Conservation (phyloP, 1,140 invertebrate species). For the Aphaenogaster ashmeadi region DNA sequence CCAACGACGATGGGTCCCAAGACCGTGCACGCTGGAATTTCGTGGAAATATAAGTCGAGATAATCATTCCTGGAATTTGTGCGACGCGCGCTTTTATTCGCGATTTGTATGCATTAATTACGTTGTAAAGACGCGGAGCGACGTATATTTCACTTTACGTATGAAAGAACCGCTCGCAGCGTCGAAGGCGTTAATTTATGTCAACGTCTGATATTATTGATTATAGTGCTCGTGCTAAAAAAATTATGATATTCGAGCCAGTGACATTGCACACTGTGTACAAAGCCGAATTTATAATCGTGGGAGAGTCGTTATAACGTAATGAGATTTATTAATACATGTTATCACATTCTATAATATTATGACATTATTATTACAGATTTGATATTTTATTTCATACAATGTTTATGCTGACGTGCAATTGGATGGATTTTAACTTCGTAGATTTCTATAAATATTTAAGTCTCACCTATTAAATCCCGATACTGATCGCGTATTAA, state of each 20-base stretch:
- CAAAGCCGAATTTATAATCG: conserved; percentile 33
- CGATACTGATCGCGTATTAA: not conserved
- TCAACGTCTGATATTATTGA: conserved; percentile 28
- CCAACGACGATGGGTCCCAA: conserved; percentile 9
- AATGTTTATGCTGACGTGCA: not conserved
- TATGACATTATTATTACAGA: not conserved
- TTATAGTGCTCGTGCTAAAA: not conserved
- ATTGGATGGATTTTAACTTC: not conserved
- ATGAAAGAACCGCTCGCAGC: not conserved
- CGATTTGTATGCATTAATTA: conserved; percentile 66
- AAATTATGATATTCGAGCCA: conserved; percentile 25
- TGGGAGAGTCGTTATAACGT: not conserved
- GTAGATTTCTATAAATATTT: not conserved
- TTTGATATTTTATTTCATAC: not conserved
- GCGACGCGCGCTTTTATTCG: conserved; percentile 21
- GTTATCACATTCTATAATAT: not conserved
- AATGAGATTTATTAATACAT: conserved; percentile 43
- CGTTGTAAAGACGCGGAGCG: conserved; percentile 15
- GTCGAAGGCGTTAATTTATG: conserved; percentile 37
- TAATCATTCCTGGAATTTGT: conserved; percentile 72
- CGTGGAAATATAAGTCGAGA: conserved; percentile 71
- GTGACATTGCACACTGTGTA: not conserved
- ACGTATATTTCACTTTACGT: conserved; percentile 31
- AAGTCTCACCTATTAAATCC: not conserved
- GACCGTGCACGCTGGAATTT: conserved; percentile 58